These are phyloP conservation scores for Melanotaenia boesemani DNA, from an alignment of 2,797 vertebrate species.

Conservation along the genomic window DNA sequence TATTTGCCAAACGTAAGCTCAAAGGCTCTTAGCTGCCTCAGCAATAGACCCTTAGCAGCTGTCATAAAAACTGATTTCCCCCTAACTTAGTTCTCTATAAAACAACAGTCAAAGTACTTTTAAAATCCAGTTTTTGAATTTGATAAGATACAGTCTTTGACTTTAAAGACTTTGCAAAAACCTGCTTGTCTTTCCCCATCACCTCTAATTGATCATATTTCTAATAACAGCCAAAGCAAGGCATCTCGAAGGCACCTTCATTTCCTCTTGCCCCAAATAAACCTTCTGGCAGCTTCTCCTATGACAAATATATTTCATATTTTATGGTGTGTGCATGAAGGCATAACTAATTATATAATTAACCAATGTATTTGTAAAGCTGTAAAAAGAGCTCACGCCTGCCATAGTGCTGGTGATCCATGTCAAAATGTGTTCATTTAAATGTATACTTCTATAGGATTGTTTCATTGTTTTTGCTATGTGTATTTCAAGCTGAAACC, in stretches of 20 bases:
- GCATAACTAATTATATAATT: slow-evolving; percentile 15
- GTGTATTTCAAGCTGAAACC: slow-evolving; percentile 4
- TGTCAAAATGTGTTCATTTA: background rate
- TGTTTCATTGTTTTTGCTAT: background rate
- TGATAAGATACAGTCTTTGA: background rate
- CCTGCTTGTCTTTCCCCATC: background rate
- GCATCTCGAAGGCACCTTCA: slow-evolving; percentile 24
- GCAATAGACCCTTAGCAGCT: background rate
- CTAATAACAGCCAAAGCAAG: slow-evolving; percentile 33
- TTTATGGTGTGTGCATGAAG: slow-evolving; percentile 1
- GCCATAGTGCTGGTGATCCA: background rate
- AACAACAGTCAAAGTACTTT: background rate
- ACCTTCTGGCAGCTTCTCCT: slow-evolving; percentile 20
- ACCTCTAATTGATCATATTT: slow-evolving; percentile 32
- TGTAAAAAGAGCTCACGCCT: slow-evolving; percentile 9
- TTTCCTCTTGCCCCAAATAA: slow-evolving; percentile 29
- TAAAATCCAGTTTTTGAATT: background rate
- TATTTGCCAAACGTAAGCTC: background rate
- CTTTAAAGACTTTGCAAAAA: background rate
- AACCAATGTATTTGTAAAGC: slow-evolving; percentile 17
- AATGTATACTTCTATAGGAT: slow-evolving; percentile 1
- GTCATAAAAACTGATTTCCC: background rate
- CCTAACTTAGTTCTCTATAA: background rate
- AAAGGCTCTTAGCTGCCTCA: background rate
- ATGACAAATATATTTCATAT: slow-evolving; percentile 12